These are phyloP conservation scores for Sympetrum striolatum DNA, from an alignment of 2,888 invertebrate genomes.

Conservation along the genomic window DNA sequence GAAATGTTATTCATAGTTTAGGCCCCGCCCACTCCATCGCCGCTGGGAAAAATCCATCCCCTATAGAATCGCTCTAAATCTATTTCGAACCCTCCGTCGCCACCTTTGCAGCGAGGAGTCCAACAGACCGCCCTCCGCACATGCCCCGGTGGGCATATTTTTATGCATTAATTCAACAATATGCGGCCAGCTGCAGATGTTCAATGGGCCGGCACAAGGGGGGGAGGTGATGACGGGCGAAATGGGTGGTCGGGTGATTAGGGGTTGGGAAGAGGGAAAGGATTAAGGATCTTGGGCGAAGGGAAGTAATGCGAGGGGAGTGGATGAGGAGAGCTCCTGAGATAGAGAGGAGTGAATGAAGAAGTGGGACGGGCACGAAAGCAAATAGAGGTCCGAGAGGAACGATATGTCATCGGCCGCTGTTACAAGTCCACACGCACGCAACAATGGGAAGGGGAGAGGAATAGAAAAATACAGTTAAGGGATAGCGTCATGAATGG, in stretches of 20 bases:
- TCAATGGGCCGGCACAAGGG: constrained; percentile 21
- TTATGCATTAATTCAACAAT: constrained; percentile 43
- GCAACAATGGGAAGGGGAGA: background rate
- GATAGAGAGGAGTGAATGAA: background rate
- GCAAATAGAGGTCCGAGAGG: background rate
- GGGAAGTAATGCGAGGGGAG: background rate
- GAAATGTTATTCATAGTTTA: constrained; percentile 28
- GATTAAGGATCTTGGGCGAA: background rate
- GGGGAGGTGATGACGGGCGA: background rate
- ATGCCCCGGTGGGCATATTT: constrained; percentile 39
- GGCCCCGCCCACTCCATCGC: background rate
- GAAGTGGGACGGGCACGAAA: background rate
- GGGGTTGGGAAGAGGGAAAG: background rate
- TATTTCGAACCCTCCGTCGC: background rate
- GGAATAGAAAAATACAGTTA: background rate
- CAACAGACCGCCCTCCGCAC: background rate
- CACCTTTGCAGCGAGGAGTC: background rate
- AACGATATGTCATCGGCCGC: constrained; percentile 29
- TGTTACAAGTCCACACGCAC: constrained; percentile 31
- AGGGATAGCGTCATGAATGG: background rate
- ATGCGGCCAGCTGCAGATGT: constrained; percentile 42
- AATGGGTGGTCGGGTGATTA: background rate
- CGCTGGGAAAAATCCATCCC: background rate
- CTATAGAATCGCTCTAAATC: background rate
- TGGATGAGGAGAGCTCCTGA: background rate